A percentile compares a stretch with the other conserved stretches of the same genome.
Conservation (phyloP, 1,140 invertebrate genomes). For the Aradophagus sp. region DNA sequence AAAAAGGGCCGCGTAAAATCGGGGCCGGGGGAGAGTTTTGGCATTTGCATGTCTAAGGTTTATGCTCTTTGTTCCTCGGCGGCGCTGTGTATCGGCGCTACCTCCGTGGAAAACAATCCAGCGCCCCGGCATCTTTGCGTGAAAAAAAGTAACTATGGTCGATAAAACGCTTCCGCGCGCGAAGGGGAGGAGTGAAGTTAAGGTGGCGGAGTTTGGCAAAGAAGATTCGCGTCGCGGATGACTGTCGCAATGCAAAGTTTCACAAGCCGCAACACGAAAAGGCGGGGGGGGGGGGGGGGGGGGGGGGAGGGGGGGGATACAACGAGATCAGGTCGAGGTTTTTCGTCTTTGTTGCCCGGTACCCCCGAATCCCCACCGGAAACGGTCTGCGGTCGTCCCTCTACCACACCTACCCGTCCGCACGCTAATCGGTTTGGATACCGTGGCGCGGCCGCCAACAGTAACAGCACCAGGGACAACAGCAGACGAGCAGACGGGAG, state of each 20-base stretch:
- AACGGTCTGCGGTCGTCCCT: no score
- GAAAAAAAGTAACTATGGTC: constrained; percentile 64
- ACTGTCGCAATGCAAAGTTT: constrained; percentile 67
- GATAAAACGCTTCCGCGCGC: constrained; percentile 69
- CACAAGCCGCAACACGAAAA: constrained; percentile 59
- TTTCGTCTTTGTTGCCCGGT: no score
- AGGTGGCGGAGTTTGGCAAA: constrained; percentile 47
- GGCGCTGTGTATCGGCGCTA: constrained; percentile 53
- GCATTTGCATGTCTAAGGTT: constrained; percentile 52
- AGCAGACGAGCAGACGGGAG: no score
- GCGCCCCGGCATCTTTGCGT: constrained; percentile 45
- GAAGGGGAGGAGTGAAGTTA: constrained; percentile 47
- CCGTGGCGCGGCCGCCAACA: no score
- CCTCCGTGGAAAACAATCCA: constrained; percentile 52
- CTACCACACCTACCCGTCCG: no score
- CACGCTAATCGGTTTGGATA: no score
- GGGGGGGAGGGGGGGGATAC: no score
- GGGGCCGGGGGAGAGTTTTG: constrained; percentile 14
- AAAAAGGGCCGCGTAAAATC: constrained; percentile 45
- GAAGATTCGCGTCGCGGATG: constrained; percentile 60
- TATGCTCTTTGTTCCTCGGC: constrained; percentile 50
- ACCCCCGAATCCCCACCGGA: no score
- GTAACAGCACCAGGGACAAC: no score
- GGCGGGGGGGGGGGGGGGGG: no score
- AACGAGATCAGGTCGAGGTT: no score